Conservation (phyloP, 2,888 invertebrate species). For the Lapara coniferarum region DNA sequence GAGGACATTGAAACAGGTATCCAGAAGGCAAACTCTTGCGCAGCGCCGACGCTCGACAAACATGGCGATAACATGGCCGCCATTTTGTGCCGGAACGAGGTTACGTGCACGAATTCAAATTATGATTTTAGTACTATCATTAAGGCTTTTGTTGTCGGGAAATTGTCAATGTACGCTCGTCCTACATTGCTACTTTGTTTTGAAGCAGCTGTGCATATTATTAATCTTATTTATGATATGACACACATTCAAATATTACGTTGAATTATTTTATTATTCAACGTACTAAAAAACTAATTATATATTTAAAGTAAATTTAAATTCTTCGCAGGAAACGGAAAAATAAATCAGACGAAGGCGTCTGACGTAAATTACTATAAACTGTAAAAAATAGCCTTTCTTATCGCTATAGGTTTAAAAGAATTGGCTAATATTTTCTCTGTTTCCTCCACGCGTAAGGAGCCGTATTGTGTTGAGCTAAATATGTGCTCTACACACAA, state of each 20-base stretch:
- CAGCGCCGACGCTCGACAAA: constrained; percentile 66
- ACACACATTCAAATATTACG: neutral
- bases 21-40: constrained; percentile 79
- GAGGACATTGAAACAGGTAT: constrained; percentile 74
- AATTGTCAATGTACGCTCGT: neutral
- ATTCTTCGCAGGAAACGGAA: too few relatives aligned
- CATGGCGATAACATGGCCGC: constrained; percentile 78
- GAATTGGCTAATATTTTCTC: constrained; percentile 34
- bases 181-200: constrained; percentile 4
- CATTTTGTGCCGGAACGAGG: constrained; percentile 78
- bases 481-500: constrained; percentile 74
- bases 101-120: constrained; percentile 72
- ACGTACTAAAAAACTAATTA: too few relatives aligned
- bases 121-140: constrained; percentile 60
- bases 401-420: constrained; percentile 20
- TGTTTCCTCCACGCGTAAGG: constrained; percentile 45
- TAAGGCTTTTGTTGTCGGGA: constrained; percentile 15
- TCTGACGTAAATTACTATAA: neutral
- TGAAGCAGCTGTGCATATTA: constrained; percentile 2
- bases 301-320: neutral
- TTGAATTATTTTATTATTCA: constrained; percentile 25
- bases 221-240: neutral
- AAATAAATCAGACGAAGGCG: too few relatives aligned
- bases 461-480: constrained; percentile 67
- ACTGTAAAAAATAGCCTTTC: neutral